Base-by-base conservation (phyloP, 2,113 vertebrate genomes). In the Catagonus wagneri region DNA sequence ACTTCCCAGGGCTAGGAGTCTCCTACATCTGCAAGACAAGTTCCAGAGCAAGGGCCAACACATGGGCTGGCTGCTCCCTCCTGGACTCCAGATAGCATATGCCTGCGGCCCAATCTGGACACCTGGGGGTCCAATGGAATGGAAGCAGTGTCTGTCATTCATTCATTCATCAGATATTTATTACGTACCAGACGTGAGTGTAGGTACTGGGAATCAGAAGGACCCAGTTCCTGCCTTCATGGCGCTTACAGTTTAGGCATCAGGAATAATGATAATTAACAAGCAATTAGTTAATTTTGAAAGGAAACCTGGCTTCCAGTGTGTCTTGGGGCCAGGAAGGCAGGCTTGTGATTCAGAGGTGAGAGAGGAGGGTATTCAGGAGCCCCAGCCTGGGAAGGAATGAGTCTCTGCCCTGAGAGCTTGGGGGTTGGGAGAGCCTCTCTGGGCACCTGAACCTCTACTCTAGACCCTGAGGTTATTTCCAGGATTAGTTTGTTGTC, bases 401-500 rank as follows among this genome's bases (percentile, higher is more conserved):
- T 63, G 76, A 60, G 50, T 66, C 39, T 44, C 71, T 69, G 3
- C 20, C 32, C n/a, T 65, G 66, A 78, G 56, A 76, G 29, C 5
- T 60, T 54, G 66, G 9, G 44, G 68, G 25, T 16, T 22, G 15
- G 71, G 36, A 88, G 27, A 15, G 20, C n/a, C 92, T 93, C 66
- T 66, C 7, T 60, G 44, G 68, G n/a, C 65, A 83, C 90, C 80
- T 9, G 69, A 91, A 91, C 68, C 89, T 79, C 69, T 36, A 58
- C 76, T 83, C 63, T 84, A 89, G 66, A 91, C 50, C 34, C 76
- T 81, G 78, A 96, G 83, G 87, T 94, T 94, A 96, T 96, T 97
- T 94, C 93, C 61, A 95, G 89, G 44, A 29, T 92, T 91, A 71
- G 85, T 96, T 96, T 95, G 97, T 96, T 93, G 96, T 93, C 81